Evolutionary conservation across 2,888 invertebrate species (phyloP).

Genomic region (Thelaira solivaga): DNA sequence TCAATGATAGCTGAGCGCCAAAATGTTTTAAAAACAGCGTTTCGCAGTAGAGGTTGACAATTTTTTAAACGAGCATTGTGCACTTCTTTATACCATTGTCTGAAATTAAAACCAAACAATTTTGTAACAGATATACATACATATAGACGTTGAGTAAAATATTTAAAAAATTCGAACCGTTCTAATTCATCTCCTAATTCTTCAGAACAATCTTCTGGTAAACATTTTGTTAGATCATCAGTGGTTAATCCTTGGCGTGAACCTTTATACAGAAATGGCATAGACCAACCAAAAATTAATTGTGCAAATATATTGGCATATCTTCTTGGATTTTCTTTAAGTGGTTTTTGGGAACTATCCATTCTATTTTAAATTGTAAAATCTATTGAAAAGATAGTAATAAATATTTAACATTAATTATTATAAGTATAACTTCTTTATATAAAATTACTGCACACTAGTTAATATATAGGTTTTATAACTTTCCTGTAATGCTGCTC

Average conservation of each 20-base stretch:
- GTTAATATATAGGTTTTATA: neutral
- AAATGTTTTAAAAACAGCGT: conserved; percentile 83
- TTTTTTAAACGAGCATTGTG: conserved; percentile 79
- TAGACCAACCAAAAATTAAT: conserved; percentile 74
- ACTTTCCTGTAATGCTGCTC: conserved; percentile 13
- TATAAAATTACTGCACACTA: neutral
- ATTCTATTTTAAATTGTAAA: conserved; percentile 64
- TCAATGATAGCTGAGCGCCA: conserved; percentile 84
- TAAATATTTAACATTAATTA: neutral
- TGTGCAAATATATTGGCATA: conserved; percentile 74
- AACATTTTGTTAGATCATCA: conserved; percentile 83
- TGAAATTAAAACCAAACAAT: conserved; percentile 67
- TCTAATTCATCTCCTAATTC: conserved; percentile 75
- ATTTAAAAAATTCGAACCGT: conserved; percentile 67
- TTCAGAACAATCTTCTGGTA: conserved; percentile 79
- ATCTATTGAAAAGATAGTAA: neutral
- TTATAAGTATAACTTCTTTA: no score
- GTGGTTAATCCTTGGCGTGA: conserved; percentile 78
- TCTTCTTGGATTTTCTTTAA: conserved; percentile 73
- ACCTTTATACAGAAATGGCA: conserved; percentile 74
- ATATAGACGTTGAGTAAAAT: neutral
- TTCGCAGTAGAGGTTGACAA: conserved; percentile 81
- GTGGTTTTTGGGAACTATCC: conserved; percentile 75
- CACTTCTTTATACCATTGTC: conserved; percentile 84
- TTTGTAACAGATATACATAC: neutral